Base-by-base conservation (phyloP, 2,113 vertebrate species). In the Thamnophis sirtalis region DNA sequence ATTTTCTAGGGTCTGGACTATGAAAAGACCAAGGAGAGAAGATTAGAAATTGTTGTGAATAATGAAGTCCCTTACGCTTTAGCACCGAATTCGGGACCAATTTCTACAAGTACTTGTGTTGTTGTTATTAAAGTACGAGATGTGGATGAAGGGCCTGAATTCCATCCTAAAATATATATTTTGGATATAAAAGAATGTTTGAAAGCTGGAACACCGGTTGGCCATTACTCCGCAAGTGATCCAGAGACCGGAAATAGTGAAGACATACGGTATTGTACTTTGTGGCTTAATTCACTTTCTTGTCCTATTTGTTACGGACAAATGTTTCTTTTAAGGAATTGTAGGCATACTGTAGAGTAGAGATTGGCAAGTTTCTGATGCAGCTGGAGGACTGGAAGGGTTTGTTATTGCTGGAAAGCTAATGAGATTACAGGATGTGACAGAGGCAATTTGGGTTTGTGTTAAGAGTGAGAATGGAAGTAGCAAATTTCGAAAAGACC, bases 141-240 rank as follows among this genome's bases (percentile, higher is more conserved):
- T 49, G 8, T 96, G 0, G 98, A 99, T 10, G 98, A 99, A 94
- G 99, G 98, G 0, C 99, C 99, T 0, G 97, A 98, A 91, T 99
- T 99, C 86, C 94, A 95, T 0, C 97, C 98, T 1, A 96, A 96
- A 1, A 94, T 95, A 0, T 60, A 98, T 63, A 60, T 93, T 53
- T 53, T 98, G 26, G 94, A 53, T 0, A 96, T 98, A 89, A 97
- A 97, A 85, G 99, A 99, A 86, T 98, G 98, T 1, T 94, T 96
- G 8, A 91, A 97, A 0, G 85, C 96, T 3, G 98, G 97, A 73
- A 97, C 97, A 0, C 0, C 89, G n/a, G 97, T 99, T 56, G 97
- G 97, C 73, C 97, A 90, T 8, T 98, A 98, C 1, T 38, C 92
- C 68, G 99, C 99, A 5, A 0, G 91, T 3, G 98, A 99, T 90